Base-by-base conservation (phyloP, 2,113 vertebrate species). In the Silurus glanis region DNA sequence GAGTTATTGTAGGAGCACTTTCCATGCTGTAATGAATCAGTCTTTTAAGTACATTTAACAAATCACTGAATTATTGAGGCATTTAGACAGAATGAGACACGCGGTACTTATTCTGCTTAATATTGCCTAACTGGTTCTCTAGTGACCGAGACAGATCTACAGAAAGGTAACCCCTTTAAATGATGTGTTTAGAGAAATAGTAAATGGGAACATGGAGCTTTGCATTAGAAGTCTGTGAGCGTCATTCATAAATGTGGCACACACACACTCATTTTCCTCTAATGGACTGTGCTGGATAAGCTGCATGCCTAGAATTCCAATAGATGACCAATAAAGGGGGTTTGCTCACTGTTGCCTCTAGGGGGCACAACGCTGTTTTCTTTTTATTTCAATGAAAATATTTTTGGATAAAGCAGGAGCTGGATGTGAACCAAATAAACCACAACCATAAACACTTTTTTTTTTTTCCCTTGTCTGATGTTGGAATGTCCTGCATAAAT, bases 271-370 rank as follows among this genome's bases (percentile, higher is more conserved):
- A 14, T 89, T 89, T 76, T 66, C 71, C 37, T 69, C 83, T 85
- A 89, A 85, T 85, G 80, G 58, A 83, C 71, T 83, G 62, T 82
- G 59, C 85, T 71, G 83, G 88, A 85, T 87, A 85, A 83, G 59
- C 66, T 74, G 80, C 80, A 87, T 85, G 84, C 66, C 13, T 87
- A 74, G 80, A 85, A 87, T 89, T 87, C 86, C 74, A 83, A 49
- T 72, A 78, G 82, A 84, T 85, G 78, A 74, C 79, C 82, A 45
- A 49, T 51, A 74, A 71, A 67, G 56, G 71, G 56, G 62, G 56
- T 59, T 84, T 80, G 51, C 78, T 21, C 37, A 59, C 82, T 71
- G 53, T 17, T 89, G 10, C 83, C 25, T 87, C 59, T 83, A 86
- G 75, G 85, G 83, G 56, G 72, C 55, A 66, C 72, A 53, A 66